Evolutionary conservation across 2,113 vertebrate species (phyloP).

Genomic region (Atrichornis clamosus): DNA sequence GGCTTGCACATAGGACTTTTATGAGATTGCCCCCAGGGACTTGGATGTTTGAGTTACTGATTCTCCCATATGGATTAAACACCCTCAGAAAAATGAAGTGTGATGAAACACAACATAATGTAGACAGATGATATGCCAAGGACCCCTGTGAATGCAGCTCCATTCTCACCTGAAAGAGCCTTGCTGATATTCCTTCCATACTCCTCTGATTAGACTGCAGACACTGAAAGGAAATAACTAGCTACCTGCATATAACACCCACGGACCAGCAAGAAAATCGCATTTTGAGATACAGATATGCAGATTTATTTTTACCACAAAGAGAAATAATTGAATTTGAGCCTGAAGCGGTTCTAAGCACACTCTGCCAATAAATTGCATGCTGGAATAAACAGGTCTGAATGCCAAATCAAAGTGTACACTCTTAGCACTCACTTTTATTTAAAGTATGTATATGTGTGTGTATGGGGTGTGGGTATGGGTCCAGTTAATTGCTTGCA

Average conservation of each 20-base stretch:
- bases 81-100: not conserved
- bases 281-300: not conserved
- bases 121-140: not conserved
- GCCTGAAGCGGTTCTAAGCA: not conserved
- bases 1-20: too few species aligned
- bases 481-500: not conserved
- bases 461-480: rapidly evolving
- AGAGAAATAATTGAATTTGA: not conserved
- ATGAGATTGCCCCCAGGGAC: not conserved
- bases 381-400: not conserved
- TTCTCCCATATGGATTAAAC: not conserved
- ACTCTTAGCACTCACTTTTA: not conserved
- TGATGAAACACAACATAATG: not conserved
- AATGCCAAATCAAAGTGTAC: not conserved
- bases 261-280: not conserved
- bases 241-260: not conserved
- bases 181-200: not conserved
- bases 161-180: not conserved
- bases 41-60: rapidly evolving
- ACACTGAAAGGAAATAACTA: not conserved
- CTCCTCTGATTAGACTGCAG: not conserved
- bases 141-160: not conserved
- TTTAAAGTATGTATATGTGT: not conserved
- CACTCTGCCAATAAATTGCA: not conserved
- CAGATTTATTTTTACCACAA: not conserved